These are phyloP conservation scores for Actinia equina DNA, from an alignment of 64 coral and sea anemone genomes.

Conservation along the genomic window DNA sequence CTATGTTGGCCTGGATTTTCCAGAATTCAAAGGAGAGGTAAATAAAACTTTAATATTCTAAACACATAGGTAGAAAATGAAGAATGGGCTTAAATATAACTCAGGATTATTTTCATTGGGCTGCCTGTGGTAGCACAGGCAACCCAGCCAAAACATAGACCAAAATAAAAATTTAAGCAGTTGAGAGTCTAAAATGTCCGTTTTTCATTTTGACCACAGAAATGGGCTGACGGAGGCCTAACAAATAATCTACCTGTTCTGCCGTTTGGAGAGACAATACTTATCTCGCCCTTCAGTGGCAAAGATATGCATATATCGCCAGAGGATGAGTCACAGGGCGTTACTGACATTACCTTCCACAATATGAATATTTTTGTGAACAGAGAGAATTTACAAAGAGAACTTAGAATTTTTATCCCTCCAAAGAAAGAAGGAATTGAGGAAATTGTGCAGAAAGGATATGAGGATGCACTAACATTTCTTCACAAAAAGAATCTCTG, in stretches of 20 bases:
- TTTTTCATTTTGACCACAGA: constrained; percentile 59
- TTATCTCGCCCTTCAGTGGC: constrained; percentile 91
- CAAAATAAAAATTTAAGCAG: background rate
- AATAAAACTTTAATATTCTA: background rate
- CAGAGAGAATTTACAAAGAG: constrained; percentile 78
- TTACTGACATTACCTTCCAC: constrained; percentile 65
- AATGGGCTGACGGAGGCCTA: constrained; percentile 98
- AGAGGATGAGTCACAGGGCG: constrained; percentile 60
- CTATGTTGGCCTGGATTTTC: constrained; percentile 82
- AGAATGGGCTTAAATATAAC: background rate
- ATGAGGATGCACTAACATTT: constrained; percentile 80
- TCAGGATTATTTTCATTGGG: background rate
- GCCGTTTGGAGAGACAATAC: constrained; percentile 81
- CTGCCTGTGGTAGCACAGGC: background rate
- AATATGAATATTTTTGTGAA: constrained; percentile 95
- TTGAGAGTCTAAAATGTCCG: background rate
- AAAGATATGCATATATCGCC: constrained; percentile 90
- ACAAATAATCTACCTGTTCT: constrained; percentile 87
- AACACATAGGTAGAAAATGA: too few species aligned
- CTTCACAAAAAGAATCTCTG: constrained; percentile 47
- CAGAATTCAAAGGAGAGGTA: constrained; percentile 88
- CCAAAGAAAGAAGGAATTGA: constrained; percentile 80
- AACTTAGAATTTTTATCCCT: constrained; percentile 80
- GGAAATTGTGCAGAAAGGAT: constrained; percentile 74
- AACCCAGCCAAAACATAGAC: background rate